Conservation (phyloP, 2,113 vertebrate genomes). For the Progne subis region DNA sequence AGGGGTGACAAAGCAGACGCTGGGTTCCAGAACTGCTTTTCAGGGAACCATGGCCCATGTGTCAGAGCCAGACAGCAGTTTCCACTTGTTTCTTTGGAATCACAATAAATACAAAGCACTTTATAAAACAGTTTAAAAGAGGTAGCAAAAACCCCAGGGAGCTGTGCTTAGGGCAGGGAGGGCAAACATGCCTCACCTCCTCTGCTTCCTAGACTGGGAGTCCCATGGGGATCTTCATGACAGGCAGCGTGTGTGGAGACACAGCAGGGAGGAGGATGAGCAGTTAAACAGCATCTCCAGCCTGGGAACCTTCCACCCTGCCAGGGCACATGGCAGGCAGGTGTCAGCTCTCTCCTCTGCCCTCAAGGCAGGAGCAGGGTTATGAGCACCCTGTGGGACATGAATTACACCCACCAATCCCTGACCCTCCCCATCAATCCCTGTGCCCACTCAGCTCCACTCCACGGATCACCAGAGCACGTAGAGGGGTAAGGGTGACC, state of each 20-base stretch:
- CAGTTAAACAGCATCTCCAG: neutral
- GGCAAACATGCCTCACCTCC: neutral
- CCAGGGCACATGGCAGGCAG: neutral
- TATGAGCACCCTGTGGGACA: neutral
- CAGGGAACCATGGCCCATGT: neutral
- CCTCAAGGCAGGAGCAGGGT: neutral
- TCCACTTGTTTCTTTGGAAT: neutral
- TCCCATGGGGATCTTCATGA: neutral
- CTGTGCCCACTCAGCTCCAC: neutral
- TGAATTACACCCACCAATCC: neutral
- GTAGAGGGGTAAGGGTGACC: neutral
- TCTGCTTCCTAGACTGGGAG: neutral
- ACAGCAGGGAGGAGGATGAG: neutral
- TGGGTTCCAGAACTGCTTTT: neutral
- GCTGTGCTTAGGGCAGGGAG: neutral
- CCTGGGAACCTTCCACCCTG: neutral
- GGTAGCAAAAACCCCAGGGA: neutral
- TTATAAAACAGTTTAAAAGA: neutral
- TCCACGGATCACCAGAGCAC: neutral
- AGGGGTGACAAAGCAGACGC: neutral
- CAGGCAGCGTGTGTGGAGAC: accelerated
- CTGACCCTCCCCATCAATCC: neutral
- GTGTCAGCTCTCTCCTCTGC: neutral
- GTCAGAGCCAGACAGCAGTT: neutral
- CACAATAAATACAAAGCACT: neutral